Base-by-base conservation (phyloP, 2,113 vertebrate genomes). In the Spilogale gracilis region DNA sequence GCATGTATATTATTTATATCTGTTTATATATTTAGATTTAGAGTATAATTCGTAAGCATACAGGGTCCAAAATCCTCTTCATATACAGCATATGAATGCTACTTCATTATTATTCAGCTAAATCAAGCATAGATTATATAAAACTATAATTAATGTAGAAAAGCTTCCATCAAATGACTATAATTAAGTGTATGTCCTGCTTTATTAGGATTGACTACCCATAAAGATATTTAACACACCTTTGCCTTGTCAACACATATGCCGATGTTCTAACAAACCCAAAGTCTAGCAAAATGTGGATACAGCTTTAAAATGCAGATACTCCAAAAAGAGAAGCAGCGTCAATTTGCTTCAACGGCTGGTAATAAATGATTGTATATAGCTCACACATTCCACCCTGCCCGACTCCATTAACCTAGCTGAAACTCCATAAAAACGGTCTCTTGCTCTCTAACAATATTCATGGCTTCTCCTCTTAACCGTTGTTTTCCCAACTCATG, bases 71-170 rank as follows among this genome's bases (percentile, higher is more conserved):
- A 65, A 38, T 32, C 25, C 54, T 83, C 14, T 71, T 23, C 27
- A 81, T 61, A 92, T 23, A 85, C 27, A 82, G 56, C 45, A 88
- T 74, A 71, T 56, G 94, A 95, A 95, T 73, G 6, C 8, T 65
- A 63, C 58, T 76, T 95, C 83, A 92, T 97, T 96, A 94, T 71
- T 63, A 96, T 67, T 95, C 71, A 91, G 30, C 54, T 63, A 97
- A 89, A 58, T 95, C 50, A 91, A 69, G 65, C 60, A 91, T 92
- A 95, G 54, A 82, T 83, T 67, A 91, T 38, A 91, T 76, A 95
- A 91, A 97, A 94, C 84, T 89, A 82, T 95, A 97, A 97, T 97
- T 96, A 97, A 80, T 92, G 25, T 85, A 86, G 69, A 82, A 97
- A 97, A 94, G 9, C 11, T 45, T 94, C 60, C 9, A 6, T 38